These are phyloP conservation scores for Peromyscus nudipes DNA, from an alignment of 2,797 vertebrate genomes.

Conservation along the genomic window DNA sequence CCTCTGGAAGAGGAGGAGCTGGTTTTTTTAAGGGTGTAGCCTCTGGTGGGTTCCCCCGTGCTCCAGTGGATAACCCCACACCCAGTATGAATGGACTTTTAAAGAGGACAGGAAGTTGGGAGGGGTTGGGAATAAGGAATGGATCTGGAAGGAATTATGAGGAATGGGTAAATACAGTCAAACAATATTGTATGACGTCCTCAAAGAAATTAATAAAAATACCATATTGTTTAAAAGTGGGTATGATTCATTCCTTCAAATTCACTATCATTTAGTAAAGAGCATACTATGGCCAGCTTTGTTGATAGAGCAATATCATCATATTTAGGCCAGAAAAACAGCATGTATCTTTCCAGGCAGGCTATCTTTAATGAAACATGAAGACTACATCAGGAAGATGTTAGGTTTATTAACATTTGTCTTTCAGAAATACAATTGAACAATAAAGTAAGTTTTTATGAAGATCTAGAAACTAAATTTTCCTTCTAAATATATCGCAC, in stretches of 20 bases:
- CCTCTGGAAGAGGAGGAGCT: background rate
- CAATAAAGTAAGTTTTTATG: conserved; percentile 22
- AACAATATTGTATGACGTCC: background rate
- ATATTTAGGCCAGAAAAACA: conserved; percentile 25
- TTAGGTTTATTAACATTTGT: conserved; percentile 30
- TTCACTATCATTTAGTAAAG: background rate
- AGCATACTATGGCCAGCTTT: background rate
- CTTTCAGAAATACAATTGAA: conserved; percentile 57
- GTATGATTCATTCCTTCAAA: background rate
- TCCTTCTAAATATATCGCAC: conserved; percentile 25
- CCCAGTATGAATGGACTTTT: background rate
- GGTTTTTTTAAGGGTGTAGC: no score
- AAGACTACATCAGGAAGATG: conserved; percentile 25
- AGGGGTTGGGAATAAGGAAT: background rate
- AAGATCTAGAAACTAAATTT: conserved; percentile 55
- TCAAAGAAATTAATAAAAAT: background rate
- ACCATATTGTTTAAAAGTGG: background rate
- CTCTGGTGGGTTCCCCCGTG: background rate
- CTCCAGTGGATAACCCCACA: background rate
- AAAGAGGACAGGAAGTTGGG: background rate
- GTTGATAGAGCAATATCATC: background rate
- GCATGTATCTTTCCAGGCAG: background rate
- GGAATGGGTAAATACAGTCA: background rate
- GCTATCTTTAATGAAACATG: conserved; percentile 47
- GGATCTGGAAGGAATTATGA: background rate